Percentiles rank a stretch among this genome's conserved stretches.
phyloP scores from a whole-genome alignment of 2,888 invertebrate species.

The Drosophila pegasa region DNA sequence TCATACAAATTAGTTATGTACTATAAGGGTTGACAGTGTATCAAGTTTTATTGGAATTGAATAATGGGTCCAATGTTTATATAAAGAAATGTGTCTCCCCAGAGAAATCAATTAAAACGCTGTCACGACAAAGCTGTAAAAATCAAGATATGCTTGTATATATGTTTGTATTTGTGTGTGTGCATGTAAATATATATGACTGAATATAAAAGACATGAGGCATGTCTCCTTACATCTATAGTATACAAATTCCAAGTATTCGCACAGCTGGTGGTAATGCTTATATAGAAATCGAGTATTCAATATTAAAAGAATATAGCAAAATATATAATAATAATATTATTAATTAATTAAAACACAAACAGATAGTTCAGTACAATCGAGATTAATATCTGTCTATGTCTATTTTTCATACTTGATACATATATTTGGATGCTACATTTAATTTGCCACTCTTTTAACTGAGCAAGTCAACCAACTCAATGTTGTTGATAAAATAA shows the following conservation, averaged over 20 bases:
- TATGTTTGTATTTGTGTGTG: neutral
- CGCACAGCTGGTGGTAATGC: neutral
- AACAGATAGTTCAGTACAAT: too few species aligned
- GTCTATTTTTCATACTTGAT: neutral
- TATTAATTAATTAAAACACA: too few species aligned
- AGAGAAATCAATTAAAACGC: slow-evolving; percentile 21
- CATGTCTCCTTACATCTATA: neutral
- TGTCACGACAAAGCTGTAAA: slow-evolving; percentile 11
- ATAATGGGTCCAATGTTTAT: neutral
- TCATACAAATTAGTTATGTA: slow-evolving; percentile 7
- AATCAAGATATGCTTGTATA: neutral
- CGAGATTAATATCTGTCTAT: neutral
- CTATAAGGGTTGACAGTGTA: slow-evolving; percentile 6
- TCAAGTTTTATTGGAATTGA: neutral
- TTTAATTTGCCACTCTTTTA: neutral
- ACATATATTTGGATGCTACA: neutral
- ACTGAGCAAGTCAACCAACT: neutral
- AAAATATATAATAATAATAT: neutral
- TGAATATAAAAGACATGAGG: neutral
- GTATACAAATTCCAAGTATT: neutral
- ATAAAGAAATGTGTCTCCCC: slow-evolving; percentile 6
- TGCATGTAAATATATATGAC: neutral
- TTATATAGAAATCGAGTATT: neutral
- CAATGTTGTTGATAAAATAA: neutral
- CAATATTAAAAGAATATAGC: neutral